Evolutionary conservation across 2,797 vertebrate genomes (phyloP).

Genomic region (Notolabrus celidotus): DNA sequence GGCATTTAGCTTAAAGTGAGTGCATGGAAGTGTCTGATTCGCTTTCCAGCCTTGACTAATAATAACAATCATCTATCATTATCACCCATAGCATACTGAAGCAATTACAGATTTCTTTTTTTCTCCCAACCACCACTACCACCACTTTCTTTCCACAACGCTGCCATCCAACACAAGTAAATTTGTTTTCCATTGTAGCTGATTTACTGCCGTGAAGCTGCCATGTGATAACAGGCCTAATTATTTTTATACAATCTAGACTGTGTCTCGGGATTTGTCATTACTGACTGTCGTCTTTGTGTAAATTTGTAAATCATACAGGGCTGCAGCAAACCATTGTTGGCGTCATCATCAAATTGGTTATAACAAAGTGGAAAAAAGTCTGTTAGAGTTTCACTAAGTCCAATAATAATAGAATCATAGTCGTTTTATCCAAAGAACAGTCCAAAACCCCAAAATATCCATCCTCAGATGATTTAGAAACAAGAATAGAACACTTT

Average conservation of each 20-base stretch:
- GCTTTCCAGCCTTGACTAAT: constrained; percentile 33
- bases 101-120: constrained; percentile 37
- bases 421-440: not conserved
- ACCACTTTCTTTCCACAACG: constrained; percentile 36
- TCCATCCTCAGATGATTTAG: not conserved
- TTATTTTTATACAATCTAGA: constrained; percentile 4
- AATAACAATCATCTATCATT: constrained; percentile 36
- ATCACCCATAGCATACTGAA: constrained; percentile 47
- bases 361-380: not conserved
- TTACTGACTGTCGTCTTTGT: constrained; percentile 12
- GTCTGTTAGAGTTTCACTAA: not conserved
- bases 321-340: not conserved
- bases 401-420: not conserved
- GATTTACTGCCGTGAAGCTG: constrained; percentile 27
- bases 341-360: not conserved
- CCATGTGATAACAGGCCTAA: constrained; percentile 14
- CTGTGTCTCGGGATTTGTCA: constrained; percentile 1
- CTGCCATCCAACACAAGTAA: constrained; percentile 26
- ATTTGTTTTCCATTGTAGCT: constrained; percentile 41
- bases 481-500: not conserved
- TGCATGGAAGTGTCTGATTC: constrained; percentile 11
- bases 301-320: not conserved
- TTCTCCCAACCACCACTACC: constrained; percentile 1
- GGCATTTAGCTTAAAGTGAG: constrained; percentile 8
- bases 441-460: not conserved